Conservation (phyloP, 2,888 invertebrate genomes). For the Fabriciana adippe region DNA sequence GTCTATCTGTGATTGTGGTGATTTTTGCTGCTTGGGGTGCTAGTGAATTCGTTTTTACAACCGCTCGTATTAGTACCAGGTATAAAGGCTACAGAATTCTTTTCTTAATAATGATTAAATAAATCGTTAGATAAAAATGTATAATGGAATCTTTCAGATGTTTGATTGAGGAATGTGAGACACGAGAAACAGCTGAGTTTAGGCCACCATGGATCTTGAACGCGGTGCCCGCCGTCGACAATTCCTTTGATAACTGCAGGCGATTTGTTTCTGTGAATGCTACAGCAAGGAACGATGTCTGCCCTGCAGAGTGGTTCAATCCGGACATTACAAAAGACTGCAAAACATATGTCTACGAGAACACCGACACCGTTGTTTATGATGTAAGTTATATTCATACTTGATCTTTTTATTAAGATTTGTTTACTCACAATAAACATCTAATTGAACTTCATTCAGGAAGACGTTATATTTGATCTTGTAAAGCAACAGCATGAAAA, state of each 20-base stretch:
- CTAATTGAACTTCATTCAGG: no score
- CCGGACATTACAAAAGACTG: slow-evolving; percentile 46
- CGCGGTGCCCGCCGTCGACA: slow-evolving; percentile 64
- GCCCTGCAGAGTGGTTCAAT: slow-evolving; percentile 60
- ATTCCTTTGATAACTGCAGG: slow-evolving; percentile 67
- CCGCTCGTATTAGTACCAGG: slow-evolving; percentile 67
- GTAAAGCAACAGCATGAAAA: no score
- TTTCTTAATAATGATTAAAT: not conserved
- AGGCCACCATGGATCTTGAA: slow-evolving; percentile 68
- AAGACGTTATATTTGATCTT: no score
- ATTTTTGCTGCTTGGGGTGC: slow-evolving; percentile 60
- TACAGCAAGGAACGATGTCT: slow-evolving; percentile 38
- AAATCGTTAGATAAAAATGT: not conserved
- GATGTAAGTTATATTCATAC: slow-evolving; percentile 57
- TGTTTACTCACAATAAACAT: not conserved
- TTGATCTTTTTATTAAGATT: not conserved
- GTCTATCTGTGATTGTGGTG: slow-evolving; percentile 50
- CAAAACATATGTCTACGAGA: slow-evolving; percentile 57
- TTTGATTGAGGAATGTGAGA: slow-evolving; percentile 59
- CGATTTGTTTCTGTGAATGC: slow-evolving; percentile 54
- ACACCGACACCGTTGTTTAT: slow-evolving; percentile 62
- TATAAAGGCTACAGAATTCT: slow-evolving; percentile 36
- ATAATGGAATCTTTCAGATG: slow-evolving; percentile 48
- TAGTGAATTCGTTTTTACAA: slow-evolving; percentile 66
- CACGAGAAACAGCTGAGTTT: slow-evolving; percentile 49